Base-by-base conservation (phyloP, 2,113 vertebrate genomes). In the Morone saxatilis region DNA sequence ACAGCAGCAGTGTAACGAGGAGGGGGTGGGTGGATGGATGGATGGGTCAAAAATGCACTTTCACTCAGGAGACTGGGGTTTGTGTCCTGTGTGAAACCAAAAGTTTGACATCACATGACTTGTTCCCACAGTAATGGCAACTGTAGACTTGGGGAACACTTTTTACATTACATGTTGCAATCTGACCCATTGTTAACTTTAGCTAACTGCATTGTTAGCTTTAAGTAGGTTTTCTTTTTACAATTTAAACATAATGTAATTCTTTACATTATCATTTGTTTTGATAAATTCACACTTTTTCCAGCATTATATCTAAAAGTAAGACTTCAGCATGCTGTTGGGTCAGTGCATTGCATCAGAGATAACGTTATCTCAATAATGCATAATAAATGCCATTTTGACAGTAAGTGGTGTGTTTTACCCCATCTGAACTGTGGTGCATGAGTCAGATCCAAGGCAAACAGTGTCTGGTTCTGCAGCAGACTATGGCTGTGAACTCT, bases 401-500 rank as follows among this genome's bases (percentile, higher is more conserved):
- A 45, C 17, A 19, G 56, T 60, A 45, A 7, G 56, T 51, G 38
- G 40, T 53, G 45, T 50, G 47, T 20, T 36, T 38, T 62, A 53
- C 40, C 38, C 13, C 17, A 36, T 25, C 6, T 73, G 51, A 73
- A 66, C 62, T 59, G 50, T 74, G 25, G 31, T 13, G 25, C 25
- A 25, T 53, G 56, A 71, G 48, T 62, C 67, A 14, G 63, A 22
- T 75, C 80, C 79, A 75, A 68, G 6, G 11, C 4, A 54, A 63
- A 47, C 63, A 65, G 4, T 13, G 36, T 56, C n/a, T 76, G 31
- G 4, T 10, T 62, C 13, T 71, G 31, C 9, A 38, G 60, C 38
- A 56, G 51, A 71, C 36, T 16, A 38, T 10, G 4, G 25, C 56
- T 51, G 25, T 69, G 76, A 57, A 51, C 57, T 62, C 36, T 38